Evolutionary conservation across 2,797 vertebrate genomes (phyloP).

Genomic region (Pygocentrus nattereri): DNA sequence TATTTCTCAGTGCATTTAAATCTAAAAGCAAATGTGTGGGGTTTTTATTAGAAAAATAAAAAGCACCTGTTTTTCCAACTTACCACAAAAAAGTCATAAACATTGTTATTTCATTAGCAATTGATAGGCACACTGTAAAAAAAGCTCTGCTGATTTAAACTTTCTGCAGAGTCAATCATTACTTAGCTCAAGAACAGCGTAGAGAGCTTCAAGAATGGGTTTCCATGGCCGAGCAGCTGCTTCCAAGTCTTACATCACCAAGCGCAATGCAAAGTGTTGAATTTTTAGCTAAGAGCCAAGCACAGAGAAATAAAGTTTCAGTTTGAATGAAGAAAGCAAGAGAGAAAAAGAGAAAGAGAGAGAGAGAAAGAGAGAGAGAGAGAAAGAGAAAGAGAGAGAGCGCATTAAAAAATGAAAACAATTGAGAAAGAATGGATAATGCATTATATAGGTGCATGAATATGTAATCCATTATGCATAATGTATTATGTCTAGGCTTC

Average conservation of each 20-base stretch:
- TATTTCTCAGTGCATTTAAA: not conserved
- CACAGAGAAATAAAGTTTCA: too few relatives aligned
- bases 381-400: not conserved
- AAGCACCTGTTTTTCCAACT: not conserved
- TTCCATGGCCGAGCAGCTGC: too few relatives aligned
- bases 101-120: too few relatives aligned
- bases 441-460: not conserved
- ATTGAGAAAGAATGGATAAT: not conserved
- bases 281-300: slow-evolving; percentile 37
- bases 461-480: slow-evolving; percentile 1
- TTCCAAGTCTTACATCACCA: too few relatives aligned
- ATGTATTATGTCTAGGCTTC: not conserved
- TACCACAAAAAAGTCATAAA: too few relatives aligned
- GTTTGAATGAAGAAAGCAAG: slow-evolving; percentile 34
- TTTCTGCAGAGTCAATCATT: too few relatives aligned
- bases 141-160: too few relatives aligned
- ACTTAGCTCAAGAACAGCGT: too few relatives aligned
- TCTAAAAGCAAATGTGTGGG: not conserved
- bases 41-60: not conserved
- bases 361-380: too few relatives aligned
- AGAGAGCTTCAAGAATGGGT: too few relatives aligned
- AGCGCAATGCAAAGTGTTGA: slow-evolving; percentile 48
- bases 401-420: too few relatives aligned
- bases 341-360: not conserved
- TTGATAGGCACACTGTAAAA: too few relatives aligned